These are phyloP conservation scores for Halichondria panicea DNA, from an alignment of 37 sponge, comb jelly and placozoan genomes.

Conservation along the genomic window DNA sequence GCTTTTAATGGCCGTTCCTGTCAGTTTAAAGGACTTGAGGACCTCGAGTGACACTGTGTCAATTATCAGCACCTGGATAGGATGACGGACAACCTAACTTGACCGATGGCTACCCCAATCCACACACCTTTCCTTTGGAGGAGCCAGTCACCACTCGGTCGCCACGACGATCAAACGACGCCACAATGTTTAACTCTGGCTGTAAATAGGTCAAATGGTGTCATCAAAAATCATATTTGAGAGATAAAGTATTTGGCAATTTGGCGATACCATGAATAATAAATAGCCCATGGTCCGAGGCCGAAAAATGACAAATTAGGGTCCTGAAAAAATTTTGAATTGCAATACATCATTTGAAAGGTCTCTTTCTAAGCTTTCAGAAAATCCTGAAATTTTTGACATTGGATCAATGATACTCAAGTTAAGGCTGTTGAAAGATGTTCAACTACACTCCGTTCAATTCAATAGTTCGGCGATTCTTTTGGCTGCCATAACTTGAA, in stretches of 20 bases:
- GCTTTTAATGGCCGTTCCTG: conserved; percentile 73
- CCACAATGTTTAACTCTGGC: conserved; percentile 89
- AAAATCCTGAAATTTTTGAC: too few species aligned
- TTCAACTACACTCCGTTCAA: too few species aligned
- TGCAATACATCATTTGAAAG: too few species aligned
- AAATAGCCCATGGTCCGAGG: background rate
- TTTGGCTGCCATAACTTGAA: too few species aligned
- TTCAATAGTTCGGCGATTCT: too few species aligned
- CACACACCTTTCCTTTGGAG: conserved; percentile 85
- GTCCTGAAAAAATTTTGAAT: background rate
- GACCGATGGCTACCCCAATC: background rate
- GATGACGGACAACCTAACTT: background rate
- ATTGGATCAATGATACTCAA: too few species aligned
- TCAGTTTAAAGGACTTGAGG: conserved; percentile 35
- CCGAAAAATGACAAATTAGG: background rate
- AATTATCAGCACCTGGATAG: conserved; percentile 64
- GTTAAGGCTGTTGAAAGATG: too few species aligned
- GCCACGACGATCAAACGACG: conserved; percentile 88
- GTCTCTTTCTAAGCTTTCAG: too few species aligned
- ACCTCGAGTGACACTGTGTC: conserved; percentile 50
- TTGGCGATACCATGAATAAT: too few species aligned
- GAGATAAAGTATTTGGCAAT: too few species aligned
- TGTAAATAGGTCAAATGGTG: conserved; percentile 14
- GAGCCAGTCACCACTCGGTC: conserved; percentile 82
- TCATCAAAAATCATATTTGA: background rate